Evolutionary conservation across 2,888 invertebrate genomes (phyloP).

Genomic region (Rotaria macrura): DNA sequence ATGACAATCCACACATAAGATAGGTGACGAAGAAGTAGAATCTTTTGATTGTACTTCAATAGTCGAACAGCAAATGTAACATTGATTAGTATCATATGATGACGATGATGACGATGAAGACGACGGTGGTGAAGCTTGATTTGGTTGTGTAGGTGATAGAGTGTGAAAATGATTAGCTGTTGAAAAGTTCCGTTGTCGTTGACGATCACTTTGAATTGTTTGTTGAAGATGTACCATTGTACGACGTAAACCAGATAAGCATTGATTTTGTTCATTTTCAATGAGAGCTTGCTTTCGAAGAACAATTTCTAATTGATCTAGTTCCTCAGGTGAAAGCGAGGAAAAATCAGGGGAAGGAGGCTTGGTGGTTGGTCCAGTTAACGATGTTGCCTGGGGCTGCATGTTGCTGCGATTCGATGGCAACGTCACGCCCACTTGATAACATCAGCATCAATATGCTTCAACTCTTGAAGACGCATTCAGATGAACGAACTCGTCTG

Average conservation of each 20-base stretch:
- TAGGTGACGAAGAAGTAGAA: background rate
- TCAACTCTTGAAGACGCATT: background rate
- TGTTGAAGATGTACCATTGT: conserved; percentile 9
- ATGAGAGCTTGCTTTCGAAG: conserved; percentile 23
- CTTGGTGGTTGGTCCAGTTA: background rate
- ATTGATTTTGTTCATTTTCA: conserved; percentile 27
- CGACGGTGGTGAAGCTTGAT: background rate
- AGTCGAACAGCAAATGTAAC: background rate
- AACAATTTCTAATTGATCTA: conserved; percentile 24
- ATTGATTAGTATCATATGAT: background rate
- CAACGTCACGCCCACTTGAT: background rate
- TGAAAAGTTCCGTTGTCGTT: background rate
- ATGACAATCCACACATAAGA: background rate
- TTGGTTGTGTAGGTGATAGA: background rate
- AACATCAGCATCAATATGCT: conserved; percentile 3
- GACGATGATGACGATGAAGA: too few species aligned
- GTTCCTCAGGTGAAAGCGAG: conserved; percentile 1
- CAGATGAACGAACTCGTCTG: background rate
- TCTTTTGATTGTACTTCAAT: background rate
- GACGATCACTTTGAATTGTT: background rate
- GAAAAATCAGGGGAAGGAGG: conserved; percentile 8
- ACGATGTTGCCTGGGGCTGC: background rate
- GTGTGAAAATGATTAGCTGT: background rate
- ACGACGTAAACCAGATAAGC: background rate
- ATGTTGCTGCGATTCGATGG: background rate